A percentile compares a stretch with the other conserved stretches of the same genome.
Evolutionary conservation across 2,113 vertebrate species (phyloP).

Genomic region (Podilymbus podiceps): DNA sequence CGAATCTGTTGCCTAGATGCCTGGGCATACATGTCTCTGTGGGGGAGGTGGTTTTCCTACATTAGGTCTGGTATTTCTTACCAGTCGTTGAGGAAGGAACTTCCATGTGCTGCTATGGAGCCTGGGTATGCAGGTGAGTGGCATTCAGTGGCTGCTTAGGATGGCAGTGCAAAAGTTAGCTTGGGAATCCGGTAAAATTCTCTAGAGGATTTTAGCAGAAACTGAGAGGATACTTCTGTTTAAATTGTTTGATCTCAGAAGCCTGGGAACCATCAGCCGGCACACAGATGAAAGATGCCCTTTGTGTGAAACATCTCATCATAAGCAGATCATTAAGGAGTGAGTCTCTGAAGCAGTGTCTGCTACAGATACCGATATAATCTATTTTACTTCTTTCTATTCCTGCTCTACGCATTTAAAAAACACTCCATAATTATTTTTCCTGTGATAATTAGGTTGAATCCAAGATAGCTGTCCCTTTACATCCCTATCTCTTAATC

Average conservation of each 20-base stretch:
- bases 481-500: slow-evolving; percentile 8
- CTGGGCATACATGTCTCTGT: not conserved
- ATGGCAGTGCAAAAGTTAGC: not conserved
- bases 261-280: not conserved
- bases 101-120: not conserved
- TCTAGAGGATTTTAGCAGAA: not conserved
- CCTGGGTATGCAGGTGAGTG: not conserved
- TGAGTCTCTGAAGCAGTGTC: not conserved
- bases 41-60: not conserved
- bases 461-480: not conserved
- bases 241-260: not conserved
- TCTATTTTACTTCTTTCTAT: not conserved
- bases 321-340: not conserved
- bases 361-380: not conserved
- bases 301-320: slow-evolving; percentile 3
- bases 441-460: slow-evolving; percentile 14
- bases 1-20: not conserved
- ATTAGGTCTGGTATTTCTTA: not conserved
- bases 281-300: not conserved
- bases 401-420: slow-evolving; percentile 27
- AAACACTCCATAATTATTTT: slow-evolving; percentile 29
- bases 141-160: not conserved
- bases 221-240: not conserved
- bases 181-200: not conserved
- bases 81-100: not conserved